Evolutionary conservation across 2,113 vertebrate genomes (phyloP).

Genomic region (Machaerirhynchus nigripectus): DNA sequence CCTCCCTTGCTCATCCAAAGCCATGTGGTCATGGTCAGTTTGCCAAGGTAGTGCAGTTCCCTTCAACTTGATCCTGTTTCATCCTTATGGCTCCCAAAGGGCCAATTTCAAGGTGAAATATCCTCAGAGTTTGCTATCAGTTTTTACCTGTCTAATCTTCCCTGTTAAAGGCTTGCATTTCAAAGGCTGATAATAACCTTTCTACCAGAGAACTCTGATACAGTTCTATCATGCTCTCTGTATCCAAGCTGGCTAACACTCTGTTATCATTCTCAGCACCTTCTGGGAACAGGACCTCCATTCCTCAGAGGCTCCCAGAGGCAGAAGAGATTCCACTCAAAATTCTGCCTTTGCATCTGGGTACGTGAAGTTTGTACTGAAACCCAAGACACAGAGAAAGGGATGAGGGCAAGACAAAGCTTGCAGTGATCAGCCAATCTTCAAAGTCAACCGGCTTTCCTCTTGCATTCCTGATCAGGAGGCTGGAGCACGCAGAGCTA

Average conservation of each 20-base stretch:
- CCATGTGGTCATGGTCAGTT: neutral
- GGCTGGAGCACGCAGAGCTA: neutral
- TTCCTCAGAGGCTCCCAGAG: neutral
- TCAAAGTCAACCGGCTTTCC: neutral
- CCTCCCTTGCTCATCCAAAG: neutral
- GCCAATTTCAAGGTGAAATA: neutral
- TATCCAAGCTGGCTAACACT: neutral
- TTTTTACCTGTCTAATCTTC: neutral
- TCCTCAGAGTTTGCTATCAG: neutral
- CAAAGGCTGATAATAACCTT: neutral
- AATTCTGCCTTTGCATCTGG: neutral
- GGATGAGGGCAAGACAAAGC: neutral
- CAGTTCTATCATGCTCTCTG: neutral
- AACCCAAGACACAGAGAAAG: neutral
- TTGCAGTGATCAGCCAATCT: neutral
- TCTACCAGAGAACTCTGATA: neutral
- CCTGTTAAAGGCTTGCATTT: constrained; percentile 3
- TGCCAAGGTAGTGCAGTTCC: neutral
- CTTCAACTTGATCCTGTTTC: neutral
- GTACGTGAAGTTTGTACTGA: neutral
- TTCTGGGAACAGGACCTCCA: neutral
- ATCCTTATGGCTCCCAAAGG: neutral
- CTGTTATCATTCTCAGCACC: neutral
- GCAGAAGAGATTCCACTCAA: neutral
- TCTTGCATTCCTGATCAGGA: neutral